These are phyloP conservation scores for Sula dactylatra DNA, from an alignment of 2,113 vertebrate genomes.

Conservation along the genomic window DNA sequence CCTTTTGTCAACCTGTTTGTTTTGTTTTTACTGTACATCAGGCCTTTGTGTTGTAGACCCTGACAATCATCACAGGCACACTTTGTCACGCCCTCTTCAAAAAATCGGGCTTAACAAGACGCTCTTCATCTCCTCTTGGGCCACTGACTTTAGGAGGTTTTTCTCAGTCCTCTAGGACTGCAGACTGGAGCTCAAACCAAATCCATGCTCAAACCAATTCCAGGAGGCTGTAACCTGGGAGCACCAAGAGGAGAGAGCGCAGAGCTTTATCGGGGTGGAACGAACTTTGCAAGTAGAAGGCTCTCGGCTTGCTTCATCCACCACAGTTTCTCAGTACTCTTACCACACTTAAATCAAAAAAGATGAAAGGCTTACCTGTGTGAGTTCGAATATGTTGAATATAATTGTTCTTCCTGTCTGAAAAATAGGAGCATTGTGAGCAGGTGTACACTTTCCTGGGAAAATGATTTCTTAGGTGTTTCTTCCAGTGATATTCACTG, in stretches of 20 bases:
- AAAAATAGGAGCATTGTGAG: constrained; percentile 94
- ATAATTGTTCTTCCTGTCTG: constrained; percentile 98
- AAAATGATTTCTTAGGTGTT: constrained; percentile 97
- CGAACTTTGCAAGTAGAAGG: neutral
- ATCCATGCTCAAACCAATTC: neutral
- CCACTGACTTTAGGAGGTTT: neutral
- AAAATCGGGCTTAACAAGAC: neutral
- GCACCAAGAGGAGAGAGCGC: neutral
- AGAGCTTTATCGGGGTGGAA: neutral
- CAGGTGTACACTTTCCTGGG: constrained; percentile 97
- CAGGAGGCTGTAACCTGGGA: neutral
- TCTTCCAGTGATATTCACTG: constrained; percentile 99
- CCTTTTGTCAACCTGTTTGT: neutral
- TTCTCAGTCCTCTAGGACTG: neutral
- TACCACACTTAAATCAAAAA: neutral
- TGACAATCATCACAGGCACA: neutral
- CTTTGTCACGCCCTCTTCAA: neutral
- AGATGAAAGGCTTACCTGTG: constrained; percentile 79
- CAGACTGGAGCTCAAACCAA: neutral
- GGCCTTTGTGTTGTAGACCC: neutral
- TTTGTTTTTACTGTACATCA: neutral
- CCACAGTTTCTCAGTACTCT: neutral
- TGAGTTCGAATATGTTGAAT: constrained; percentile 97
- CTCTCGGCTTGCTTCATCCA: neutral
- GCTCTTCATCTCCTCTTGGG: neutral